phyloP scores from a whole-genome alignment of 2,888 invertebrate genomes.

The Lasius fuliginosus region DNA sequence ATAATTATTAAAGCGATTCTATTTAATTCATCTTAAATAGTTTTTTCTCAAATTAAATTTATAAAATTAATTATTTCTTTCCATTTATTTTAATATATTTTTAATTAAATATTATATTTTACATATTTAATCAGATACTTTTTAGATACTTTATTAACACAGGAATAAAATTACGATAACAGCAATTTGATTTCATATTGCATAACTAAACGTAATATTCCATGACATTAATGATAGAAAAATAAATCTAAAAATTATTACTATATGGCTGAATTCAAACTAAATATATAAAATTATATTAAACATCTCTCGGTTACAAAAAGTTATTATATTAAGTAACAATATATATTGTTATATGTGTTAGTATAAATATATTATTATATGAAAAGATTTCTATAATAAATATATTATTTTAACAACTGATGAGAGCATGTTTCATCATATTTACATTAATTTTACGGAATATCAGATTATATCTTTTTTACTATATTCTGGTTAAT shows the following conservation, averaged over 20 bases:
- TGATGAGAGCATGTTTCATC: neutral
- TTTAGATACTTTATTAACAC: neutral
- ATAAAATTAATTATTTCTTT: neutral
- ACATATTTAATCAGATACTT: neutral
- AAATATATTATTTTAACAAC: neutral
- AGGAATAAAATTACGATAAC: neutral
- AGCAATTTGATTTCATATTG: neutral
- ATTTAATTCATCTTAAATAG: neutral
- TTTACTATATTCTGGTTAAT: neutral
- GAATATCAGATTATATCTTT: neutral
- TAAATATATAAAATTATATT: neutral
- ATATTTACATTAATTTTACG: neutral
- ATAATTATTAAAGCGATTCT: neutral
- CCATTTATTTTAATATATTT: neutral
- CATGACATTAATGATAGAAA: neutral
- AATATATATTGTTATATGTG: neutral
- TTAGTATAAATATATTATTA: neutral
- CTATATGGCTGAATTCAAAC: neutral
- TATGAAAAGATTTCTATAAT: neutral
- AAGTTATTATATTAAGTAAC: neutral
- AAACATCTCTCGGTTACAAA: neutral
- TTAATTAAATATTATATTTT: neutral
- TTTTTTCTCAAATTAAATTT: neutral
- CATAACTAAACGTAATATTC: slow-evolving; percentile 10
- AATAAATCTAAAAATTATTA: neutral